Conservation (phyloP, 1,140 invertebrate genomes). For the Drosophila fuyamai region DNA sequence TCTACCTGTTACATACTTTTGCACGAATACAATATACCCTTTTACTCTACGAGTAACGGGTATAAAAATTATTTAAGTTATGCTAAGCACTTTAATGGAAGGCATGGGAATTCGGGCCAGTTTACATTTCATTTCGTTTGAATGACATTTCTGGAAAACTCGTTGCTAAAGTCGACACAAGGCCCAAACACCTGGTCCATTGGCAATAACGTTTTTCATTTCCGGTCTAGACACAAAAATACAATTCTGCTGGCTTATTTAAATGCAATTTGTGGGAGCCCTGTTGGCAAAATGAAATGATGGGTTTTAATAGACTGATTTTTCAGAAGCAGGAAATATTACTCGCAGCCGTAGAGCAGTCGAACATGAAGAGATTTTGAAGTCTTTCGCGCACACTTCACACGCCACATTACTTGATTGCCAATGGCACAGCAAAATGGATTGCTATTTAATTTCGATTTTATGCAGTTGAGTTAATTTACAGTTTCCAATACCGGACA, state of each 20-base stretch:
- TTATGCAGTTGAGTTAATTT: constrained; percentile 20
- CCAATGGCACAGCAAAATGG: neutral
- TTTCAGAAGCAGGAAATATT: constrained; percentile 21
- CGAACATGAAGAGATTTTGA: neutral
- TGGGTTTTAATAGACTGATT: constrained; percentile 18
- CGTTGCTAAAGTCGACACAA: neutral
- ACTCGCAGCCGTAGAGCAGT: neutral
- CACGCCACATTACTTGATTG: constrained; percentile 23
- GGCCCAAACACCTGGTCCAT: constrained; percentile 16
- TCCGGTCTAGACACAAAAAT: constrained; percentile 48
- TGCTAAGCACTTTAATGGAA: constrained; percentile 23
- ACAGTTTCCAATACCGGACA: constrained; percentile 2
- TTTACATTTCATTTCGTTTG: constrained; percentile 28
- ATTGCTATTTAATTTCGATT: constrained; percentile 18
- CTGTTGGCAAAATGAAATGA: constrained; percentile 14
- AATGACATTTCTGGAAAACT: constrained; percentile 3
- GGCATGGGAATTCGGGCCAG: neutral
- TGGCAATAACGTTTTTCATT: constrained; percentile 27
- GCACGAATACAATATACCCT: too few species aligned
- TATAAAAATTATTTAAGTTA: constrained; percentile 47
- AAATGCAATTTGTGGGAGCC: constrained; percentile 28
- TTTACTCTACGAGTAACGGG: too few species aligned
- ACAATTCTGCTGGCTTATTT: constrained; percentile 23
- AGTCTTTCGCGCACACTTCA: constrained; percentile 13
- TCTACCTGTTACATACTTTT: too few species aligned